Base-by-base conservation (phyloP, 1,140 invertebrate species). In the honey bee (Apis mellifera) region DNA sequence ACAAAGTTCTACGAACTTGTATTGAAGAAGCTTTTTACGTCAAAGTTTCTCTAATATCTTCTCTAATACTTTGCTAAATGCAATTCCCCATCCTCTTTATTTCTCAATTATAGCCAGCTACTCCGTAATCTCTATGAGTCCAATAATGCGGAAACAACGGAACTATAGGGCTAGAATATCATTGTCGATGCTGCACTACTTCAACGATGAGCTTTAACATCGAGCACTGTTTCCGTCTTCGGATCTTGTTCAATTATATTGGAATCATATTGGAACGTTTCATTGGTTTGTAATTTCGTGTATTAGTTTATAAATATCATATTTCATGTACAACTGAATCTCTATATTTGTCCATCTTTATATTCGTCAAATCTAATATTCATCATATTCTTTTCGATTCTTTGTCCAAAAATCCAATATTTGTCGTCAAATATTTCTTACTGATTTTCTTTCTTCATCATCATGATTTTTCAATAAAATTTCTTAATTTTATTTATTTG, bases 101-200 rank as follows among this genome's bases (percentile, higher is more conserved):
- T 66, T 74, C 55, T 48, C 19, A 4, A 23, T 65, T 52, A 12
- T 62, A 32, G 11, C 59, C 23, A 62, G 42, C 13, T 62, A 42
- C 60, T 26, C 64, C 74, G 76, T 82, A 76, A 82, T 89, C 72
- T 85, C 78, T 73, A 78, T 64, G 74, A 84, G 81, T 88, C 78
- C 85, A 89, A 88, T 91, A 91, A 87, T 60, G 68, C 79, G 84
- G 85, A 90, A 90, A 85, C 82, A 82, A 83, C 52, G 57, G 76
- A 89, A 66, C 42, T 69, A 84, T 87, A 84, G 77, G 84, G 83
- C 84, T 69, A 73, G 81, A 71, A 84, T 42, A 78, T 86, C 86
- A 85, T 89, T 87, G 82, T 85, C 75, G 59, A 54, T 62, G 15
- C 32, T 15, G 70, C 48, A n/a, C 42, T 55, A 54, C 84, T 76